Evolutionary conservation across 2,797 vertebrate genomes (phyloP), one percentile per base, ranked within the genome.

Genomic region (Cryptoblepharus egeriae): DNA sequence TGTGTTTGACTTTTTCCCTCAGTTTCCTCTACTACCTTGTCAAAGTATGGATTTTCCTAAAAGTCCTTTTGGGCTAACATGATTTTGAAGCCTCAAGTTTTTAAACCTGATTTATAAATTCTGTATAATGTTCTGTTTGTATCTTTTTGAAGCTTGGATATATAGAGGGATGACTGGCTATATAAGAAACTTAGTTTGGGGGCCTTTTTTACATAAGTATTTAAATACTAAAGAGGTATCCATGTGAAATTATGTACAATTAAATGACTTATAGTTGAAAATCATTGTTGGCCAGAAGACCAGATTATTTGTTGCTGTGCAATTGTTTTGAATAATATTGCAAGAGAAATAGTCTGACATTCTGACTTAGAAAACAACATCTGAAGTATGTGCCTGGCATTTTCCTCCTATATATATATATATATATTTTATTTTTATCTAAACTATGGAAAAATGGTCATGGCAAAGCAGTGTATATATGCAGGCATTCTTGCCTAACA

Each of bases 71-170:
- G 89, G 90, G 89, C 89, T 89, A 90, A 84, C 83, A 52, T 84
- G 88, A 89, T 94, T 95, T 92, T 95, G 93, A 95, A 94, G 92
- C 93, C 93, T 96, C 95, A 93, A 92, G 88, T 96, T 96, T 96
- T 96, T 95, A 95, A 95, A 93, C 91, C 85, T 89, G 91, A 92
- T 96, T 96, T 96, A 90, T 95, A 95, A 94, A 93, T 95, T 94
- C 95, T 95, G 94, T 96, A 95, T 88, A 94, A 93, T 95, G 93
- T 95, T 95, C 92, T 90, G 93, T 95, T 96, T 96, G 93, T 95
- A 96, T 93, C 94, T 94, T 93, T 96, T 95, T 89, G 92, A 95
- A 95, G 91, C 93, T 93, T 94, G 94, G 93, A 92, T 96, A 94
- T 95, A 95, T 93, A 96, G 95, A 95, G 86, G 88, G 93, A 93